These are phyloP conservation scores for Muschampia plurimacula DNA, from an alignment of 2,888 invertebrate species.

Conservation along the genomic window DNA sequence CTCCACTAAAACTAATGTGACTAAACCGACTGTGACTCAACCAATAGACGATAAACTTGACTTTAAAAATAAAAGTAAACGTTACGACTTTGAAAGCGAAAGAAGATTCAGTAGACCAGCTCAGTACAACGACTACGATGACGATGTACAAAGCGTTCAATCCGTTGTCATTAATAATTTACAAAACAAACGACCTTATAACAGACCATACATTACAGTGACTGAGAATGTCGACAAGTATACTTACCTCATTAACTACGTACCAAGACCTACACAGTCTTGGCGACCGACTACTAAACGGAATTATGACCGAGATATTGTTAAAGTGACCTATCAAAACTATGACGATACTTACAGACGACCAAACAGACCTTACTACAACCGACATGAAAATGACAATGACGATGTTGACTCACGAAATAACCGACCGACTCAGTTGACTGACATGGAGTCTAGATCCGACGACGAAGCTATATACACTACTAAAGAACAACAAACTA, in stretches of 20 bases:
- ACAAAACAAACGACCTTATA: slow-evolving; percentile 71
- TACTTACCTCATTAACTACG: slow-evolving; percentile 82
- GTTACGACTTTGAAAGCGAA: slow-evolving; percentile 62
- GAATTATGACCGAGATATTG: slow-evolving; percentile 70
- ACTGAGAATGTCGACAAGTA: slow-evolving; percentile 81
- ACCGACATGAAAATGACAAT: slow-evolving; percentile 59
- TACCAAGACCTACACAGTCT: slow-evolving; percentile 80
- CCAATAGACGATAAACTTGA: slow-evolving; percentile 87
- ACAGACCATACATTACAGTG: slow-evolving; percentile 75
- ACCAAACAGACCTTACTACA: slow-evolving; percentile 72
- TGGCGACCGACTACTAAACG: slow-evolving; percentile 75
- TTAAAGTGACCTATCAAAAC: slow-evolving; percentile 80
- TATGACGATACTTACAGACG: slow-evolving; percentile 78
- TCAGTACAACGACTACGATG: slow-evolving; percentile 64
- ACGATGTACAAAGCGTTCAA: slow-evolving; percentile 72
- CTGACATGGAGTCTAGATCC: slow-evolving; percentile 73
- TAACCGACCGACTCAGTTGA: slow-evolving; percentile 59
- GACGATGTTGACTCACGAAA: slow-evolving; percentile 59
- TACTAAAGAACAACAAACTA: slow-evolving; percentile 29
- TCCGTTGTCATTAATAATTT: slow-evolving; percentile 74
- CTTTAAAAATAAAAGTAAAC: slow-evolving; percentile 79
- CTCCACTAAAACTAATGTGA: slow-evolving; percentile 43
- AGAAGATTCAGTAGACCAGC: slow-evolving; percentile 60
- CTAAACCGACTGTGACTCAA: slow-evolving; percentile 56
- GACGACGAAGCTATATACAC: slow-evolving; percentile 59